phyloP scores from a whole-genome alignment of 1,140 invertebrate genomes.

The Drosophila pectinifera region DNA sequence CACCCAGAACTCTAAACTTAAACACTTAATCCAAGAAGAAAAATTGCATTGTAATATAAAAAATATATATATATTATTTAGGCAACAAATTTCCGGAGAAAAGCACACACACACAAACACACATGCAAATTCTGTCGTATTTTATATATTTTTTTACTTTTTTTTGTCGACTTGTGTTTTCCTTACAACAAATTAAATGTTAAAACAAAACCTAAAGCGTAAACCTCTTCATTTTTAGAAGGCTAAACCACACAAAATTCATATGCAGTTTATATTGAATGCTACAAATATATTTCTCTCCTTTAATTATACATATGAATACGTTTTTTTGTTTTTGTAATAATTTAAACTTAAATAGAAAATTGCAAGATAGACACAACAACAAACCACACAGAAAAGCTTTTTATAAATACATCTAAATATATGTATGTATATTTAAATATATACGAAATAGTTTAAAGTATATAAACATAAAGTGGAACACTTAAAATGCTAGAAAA shows the following conservation, averaged over 20 bases:
- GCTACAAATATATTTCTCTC: slow-evolving; percentile 21
- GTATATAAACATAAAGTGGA: slow-evolving; percentile 3
- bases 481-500: slow-evolving; percentile 39
- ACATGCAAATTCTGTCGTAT: slow-evolving; percentile 15
- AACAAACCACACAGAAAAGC: slow-evolving; percentile 58
- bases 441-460: slow-evolving; percentile 39
- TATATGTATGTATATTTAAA: slow-evolving; percentile 48
- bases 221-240: slow-evolving; percentile 35
- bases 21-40: slow-evolving; percentile 30
- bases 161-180: slow-evolving; percentile 7
- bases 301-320: slow-evolving; percentile 29
- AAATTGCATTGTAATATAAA: slow-evolving; percentile 55
- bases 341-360: slow-evolving; percentile 55
- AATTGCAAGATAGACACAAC: slow-evolving; percentile 48
- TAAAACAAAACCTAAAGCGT: slow-evolving; percentile 16
- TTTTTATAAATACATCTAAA: slow-evolving; percentile 60
- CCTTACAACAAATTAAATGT: slow-evolving; percentile 15
- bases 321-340: slow-evolving; percentile 34
- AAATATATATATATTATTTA: slow-evolving; percentile 51
- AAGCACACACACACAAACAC: slow-evolving; percentile 13
- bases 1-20: slow-evolving; percentile 19
- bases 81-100: slow-evolving; percentile 22
- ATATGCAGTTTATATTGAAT: slow-evolving; percentile 30
- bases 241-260: slow-evolving; percentile 13
- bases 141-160: not conserved